Base-by-base conservation (phyloP, 2,888 invertebrate species). In the Barypeithes pellucidus region DNA sequence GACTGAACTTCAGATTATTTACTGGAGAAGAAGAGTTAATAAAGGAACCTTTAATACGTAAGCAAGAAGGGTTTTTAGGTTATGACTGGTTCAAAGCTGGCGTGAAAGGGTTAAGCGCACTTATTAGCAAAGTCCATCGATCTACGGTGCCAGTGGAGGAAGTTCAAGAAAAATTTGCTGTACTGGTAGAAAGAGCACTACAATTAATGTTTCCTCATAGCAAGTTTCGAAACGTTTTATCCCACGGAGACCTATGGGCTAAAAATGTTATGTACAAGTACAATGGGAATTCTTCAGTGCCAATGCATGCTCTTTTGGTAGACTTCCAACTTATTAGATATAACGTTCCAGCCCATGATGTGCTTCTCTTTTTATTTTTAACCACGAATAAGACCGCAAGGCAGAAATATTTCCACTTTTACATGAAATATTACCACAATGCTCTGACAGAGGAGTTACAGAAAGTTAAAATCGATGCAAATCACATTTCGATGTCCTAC, bases 201-300 rank as follows among this genome's bases (percentile, higher is more conserved):
- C 18, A 70, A 39, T 18, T 75, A 11, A 73, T 77, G 75, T 50
- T 54, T 54, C 66, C 68, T 1, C 76, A 75, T 20, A 73, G 11
- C 11, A 52, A 62, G 9, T 76, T 75, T 29, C 36, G 72, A 11
- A 73, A 70, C 36, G 76, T 75, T 12, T 45, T 76, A 29, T 65
- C 72, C 14, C 72, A 76, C 36, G 76, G 76, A 16, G 76, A 76
- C 59, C 18, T 75, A 0, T 76, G 75, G 74, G 67, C 72, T 8
- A 76, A 75, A 67, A 77, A 77, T 29, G 66, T 75, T 9, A 71
- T 77, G 73, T 75, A 63, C 20, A 67, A 73, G 45, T 77, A 77
- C 43, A 69, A 73, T 45, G 43, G 54, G 2, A 9, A 50, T 12
- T 73, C 68, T 5, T 22, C 9, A 20, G 29, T 43, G 22, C 76